These are phyloP conservation scores for Samia ricini DNA, from an alignment of 1,140 invertebrate species.

Conservation along the genomic window DNA sequence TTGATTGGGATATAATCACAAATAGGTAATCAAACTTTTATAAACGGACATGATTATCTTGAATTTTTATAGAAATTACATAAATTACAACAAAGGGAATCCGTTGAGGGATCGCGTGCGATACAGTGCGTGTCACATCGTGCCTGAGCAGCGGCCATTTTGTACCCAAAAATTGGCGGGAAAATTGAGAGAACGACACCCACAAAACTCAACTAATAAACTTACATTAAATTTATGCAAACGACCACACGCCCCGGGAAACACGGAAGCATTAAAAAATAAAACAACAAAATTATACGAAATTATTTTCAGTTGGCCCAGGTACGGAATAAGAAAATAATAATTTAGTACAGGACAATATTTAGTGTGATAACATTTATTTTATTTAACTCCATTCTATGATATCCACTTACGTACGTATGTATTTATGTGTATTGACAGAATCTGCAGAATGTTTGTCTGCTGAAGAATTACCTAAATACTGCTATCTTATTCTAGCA, in stretches of 20 bases:
- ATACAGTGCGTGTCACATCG: conserved; percentile 51
- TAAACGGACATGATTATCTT: no score
- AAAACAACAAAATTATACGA: conserved; percentile 37
- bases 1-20: no score
- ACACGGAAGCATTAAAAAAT: conserved; percentile 42
- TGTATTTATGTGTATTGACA: no score
- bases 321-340: no score
- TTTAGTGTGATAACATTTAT: no score
- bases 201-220: conserved; percentile 30
- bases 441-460: no score
- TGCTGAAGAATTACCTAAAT: no score
- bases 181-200: conserved; percentile 71
- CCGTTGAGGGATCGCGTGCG: conserved; percentile 41
- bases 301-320: conserved; percentile 4
- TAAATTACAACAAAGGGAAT: conserved; percentile 27
- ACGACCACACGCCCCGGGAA: conserved; percentile 32
- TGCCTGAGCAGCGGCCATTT: conserved; percentile 56
- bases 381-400: no score
- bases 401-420: no score
- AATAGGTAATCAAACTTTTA: no score
- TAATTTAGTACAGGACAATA: no score
- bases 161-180: conserved; percentile 65
- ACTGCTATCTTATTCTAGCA: no score
- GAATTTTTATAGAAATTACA: conserved; percentile 9
- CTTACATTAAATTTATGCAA: conserved; percentile 48